Conservation (phyloP, 2,888 invertebrate species). For the Drosophila ustulata region DNA sequence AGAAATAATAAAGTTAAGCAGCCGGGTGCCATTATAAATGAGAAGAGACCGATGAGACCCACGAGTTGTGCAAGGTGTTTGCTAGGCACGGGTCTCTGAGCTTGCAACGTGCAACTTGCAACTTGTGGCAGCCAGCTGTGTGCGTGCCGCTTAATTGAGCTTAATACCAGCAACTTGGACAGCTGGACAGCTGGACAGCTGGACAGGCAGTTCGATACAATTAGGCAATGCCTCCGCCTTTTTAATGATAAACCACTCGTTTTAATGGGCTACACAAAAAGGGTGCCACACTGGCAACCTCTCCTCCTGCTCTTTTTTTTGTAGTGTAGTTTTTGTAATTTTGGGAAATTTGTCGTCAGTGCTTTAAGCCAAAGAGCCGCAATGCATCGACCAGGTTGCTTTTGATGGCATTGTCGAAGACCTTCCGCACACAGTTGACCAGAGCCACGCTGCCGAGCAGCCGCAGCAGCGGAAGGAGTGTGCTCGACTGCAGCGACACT, state of each 20-base stretch:
- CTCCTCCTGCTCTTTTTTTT: background rate
- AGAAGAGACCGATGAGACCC: too few species aligned
- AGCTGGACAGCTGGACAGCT: background rate
- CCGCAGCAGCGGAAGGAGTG: conserved; percentile 13
- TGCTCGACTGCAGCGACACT: background rate
- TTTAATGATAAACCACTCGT: conserved; percentile 66
- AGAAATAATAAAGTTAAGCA: conserved; percentile 9
- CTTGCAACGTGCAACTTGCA: conserved; percentile 2
- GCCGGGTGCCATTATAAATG: background rate
- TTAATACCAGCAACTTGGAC: conserved; percentile 46
- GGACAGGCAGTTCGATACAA: conserved; percentile 44
- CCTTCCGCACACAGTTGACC: conserved; percentile 42
- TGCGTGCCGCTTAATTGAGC: conserved; percentile 73
- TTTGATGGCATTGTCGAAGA: conserved; percentile 34
- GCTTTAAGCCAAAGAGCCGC: background rate
- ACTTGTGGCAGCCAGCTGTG: conserved; percentile 38
- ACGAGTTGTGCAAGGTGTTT: conserved; percentile 52
- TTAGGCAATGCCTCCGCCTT: conserved; percentile 50
- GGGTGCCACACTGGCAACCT: conserved; percentile 16
- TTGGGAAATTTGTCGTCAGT: background rate
- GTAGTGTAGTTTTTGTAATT: background rate
- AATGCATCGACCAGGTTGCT: conserved; percentile 7
- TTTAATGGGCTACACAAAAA: conserved; percentile 41
- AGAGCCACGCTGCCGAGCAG: conserved; percentile 26
- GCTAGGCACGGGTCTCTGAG: conserved; percentile 58